Conservation (phyloP, 2,113 vertebrate genomes). For the Toxostoma redivivum region DNA sequence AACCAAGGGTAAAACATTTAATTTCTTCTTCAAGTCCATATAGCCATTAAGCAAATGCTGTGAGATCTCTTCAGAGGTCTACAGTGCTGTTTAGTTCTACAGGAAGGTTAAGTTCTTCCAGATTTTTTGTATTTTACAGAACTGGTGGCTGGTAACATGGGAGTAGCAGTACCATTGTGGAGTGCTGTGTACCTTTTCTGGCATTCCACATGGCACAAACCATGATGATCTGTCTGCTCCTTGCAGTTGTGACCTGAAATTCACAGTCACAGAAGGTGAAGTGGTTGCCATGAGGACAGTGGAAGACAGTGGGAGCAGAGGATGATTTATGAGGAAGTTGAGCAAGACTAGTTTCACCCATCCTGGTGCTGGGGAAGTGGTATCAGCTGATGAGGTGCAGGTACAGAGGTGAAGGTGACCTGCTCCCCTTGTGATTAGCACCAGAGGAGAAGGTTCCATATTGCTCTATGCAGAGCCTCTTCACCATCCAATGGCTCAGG, state of each 20-base stretch:
- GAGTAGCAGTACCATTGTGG: not conserved
- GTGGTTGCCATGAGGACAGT: not conserved
- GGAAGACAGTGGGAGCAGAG: not conserved
- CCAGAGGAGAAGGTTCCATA: accelerated
- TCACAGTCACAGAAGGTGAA: not conserved
- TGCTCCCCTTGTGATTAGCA: not conserved
- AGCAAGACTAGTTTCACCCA: not conserved
- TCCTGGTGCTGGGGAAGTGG: not conserved
- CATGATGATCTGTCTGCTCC: accelerated
- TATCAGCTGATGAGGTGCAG: not conserved
- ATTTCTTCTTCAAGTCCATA: not conserved
- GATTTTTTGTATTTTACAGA: not conserved
- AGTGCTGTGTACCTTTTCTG: not conserved
- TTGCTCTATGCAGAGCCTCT: not conserved
- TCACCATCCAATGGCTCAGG: not conserved
- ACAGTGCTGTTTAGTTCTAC: not conserved
- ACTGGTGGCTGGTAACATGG: not conserved
- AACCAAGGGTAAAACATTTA: not conserved
- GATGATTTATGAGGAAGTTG: not conserved
- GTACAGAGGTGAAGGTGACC: not conserved
- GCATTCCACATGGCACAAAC: accelerated
- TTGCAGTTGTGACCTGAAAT: not conserved
- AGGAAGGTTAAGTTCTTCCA: not conserved
- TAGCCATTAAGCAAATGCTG: not conserved
- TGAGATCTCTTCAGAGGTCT: not conserved